Evolutionary conservation across 2,113 vertebrate genomes (phyloP), one percentile per base, ranked within the genome.

Genomic region (Synchiropus splendidus): DNA sequence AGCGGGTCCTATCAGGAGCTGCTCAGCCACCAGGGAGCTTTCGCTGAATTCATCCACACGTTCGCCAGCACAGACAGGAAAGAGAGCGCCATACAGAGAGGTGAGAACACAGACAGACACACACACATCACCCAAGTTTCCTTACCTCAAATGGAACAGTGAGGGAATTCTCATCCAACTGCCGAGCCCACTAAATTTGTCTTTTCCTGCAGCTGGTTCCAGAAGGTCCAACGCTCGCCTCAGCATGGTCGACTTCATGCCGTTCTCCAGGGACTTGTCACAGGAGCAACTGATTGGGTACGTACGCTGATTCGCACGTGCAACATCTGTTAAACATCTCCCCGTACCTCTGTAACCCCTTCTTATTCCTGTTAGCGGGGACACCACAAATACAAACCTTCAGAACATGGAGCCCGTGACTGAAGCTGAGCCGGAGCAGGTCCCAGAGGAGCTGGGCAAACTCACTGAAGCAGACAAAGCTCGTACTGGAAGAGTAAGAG

Each of bases 1-100:
- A 84, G 72, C 1, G 95, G 95, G 34, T 90, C 92, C 18, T 98
- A 90, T 55, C 79, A 87, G 67, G 91, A 95, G 71, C 88, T 98
- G 37, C 68, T 94, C 16, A 65, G 77, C 36, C 88, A 79, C 52
- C 87, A 92, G 0, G 91, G 91, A 1, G 80, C 84, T 18, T 92
- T 98, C 60, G 85, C 84, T 39, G 84, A 89, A 27, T 94, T 98
- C 58, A 86, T 98, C 45, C 83, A 73, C 42, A 82, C 78, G 4
- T 87, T 87, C 2, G 84, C 82, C 11, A 82, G 37, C 45, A 74
- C 77, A 0, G 84, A 87, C 18, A 68, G 77, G 41, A 86, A 85
- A 58, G 85, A 87, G 30, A 75, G 74, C 5, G 54, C 72, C n/a
- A 72, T 78, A 2, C 75, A 78, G 33, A 80, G 82, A 81, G 77